Conservation (phyloP, 2,113 vertebrate genomes). For the Turdus rufiventris region DNA sequence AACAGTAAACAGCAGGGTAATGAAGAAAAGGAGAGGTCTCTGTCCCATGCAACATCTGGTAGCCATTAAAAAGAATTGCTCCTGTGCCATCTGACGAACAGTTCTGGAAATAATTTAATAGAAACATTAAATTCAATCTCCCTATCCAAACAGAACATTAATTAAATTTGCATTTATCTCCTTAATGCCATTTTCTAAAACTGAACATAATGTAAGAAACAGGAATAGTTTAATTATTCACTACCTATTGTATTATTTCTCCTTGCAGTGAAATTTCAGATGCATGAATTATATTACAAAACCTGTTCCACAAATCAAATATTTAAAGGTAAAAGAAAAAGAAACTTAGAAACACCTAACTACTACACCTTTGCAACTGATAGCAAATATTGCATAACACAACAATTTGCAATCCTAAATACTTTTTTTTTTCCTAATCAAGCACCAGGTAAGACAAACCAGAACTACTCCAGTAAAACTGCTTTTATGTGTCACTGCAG, state of each 20-base stretch:
- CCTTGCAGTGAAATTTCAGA: not conserved
- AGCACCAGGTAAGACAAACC: not conserved
- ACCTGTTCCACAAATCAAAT: not conserved
- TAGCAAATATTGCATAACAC: not conserved
- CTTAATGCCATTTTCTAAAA: not conserved
- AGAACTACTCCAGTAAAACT: not conserved
- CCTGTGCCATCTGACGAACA: conserved; percentile 97
- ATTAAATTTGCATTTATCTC: not conserved
- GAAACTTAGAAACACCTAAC: not conserved
- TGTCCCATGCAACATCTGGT: conserved; percentile 99
- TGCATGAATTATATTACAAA: not conserved
- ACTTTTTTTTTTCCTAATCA: not conserved
- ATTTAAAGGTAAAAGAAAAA: not conserved
- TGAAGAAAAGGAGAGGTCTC: conserved; percentile 96
- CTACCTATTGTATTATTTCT: not conserved
- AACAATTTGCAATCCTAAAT: not conserved
- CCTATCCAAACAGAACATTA: not conserved
- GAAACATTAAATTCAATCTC: conserved; percentile 2
- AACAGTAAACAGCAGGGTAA: conserved; percentile 97
- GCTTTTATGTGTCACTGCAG: not conserved
- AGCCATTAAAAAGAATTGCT: conserved; percentile 98
- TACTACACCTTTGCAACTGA: not conserved
- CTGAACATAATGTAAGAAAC: not conserved
- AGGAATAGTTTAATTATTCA: not conserved
- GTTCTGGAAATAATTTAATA: conserved; percentile 75